Evolutionary conservation across 1,140 invertebrate genomes (phyloP), one percentile per base, ranked within the genome.

Genomic region (Trinorchestia longiramus): DNA sequence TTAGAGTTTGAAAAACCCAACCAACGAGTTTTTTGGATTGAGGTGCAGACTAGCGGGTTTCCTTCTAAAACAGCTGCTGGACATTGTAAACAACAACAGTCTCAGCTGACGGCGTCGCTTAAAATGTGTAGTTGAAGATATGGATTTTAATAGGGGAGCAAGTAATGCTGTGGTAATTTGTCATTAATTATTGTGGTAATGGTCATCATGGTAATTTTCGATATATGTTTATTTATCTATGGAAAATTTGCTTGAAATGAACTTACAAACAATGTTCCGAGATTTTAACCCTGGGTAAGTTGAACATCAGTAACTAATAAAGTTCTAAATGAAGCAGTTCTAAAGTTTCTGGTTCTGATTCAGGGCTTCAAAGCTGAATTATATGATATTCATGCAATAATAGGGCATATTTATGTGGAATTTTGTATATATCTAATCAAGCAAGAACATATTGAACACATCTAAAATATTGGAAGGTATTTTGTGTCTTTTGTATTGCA

Each of bases 281-380:
- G 98, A 99, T 97, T 99, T 99, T 97, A 99, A 99, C 98, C 98
- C 98, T 96, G 99, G 99, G 99, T 99, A 98, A 96, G 96, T 90
- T 77, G 1, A 77, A 77, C 28, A 36, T 77, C 1, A 53, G 19
- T n/a, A n/a, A n/a, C n/a, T 53, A 6, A 53, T 53, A 53, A 53
- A 53, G 19, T 53, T 53, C 19, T 53, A 53, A 53, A 8, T 53
- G 47, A 53, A 53, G 19, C 19, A 53, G 6, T 6, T 19, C 19
- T 53, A 53, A 53, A 53, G 19, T 53, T 53, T 19, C 47, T 53
- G 6, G 6, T 8, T 53, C 19, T 53, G 19, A 19, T 53, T 19
- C 19, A 53, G 19, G 19, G 19, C 47, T 19, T 53, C n/a, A n/a
- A n/a, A n/a, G n/a, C n/a, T n/a, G n/a, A n/a, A n/a, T n/a, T n/a